Percentiles rank a stretch among this genome's conserved stretches.
Conservation (phyloP, 1,140 invertebrate species). For the Asbolus verrucosus region DNA sequence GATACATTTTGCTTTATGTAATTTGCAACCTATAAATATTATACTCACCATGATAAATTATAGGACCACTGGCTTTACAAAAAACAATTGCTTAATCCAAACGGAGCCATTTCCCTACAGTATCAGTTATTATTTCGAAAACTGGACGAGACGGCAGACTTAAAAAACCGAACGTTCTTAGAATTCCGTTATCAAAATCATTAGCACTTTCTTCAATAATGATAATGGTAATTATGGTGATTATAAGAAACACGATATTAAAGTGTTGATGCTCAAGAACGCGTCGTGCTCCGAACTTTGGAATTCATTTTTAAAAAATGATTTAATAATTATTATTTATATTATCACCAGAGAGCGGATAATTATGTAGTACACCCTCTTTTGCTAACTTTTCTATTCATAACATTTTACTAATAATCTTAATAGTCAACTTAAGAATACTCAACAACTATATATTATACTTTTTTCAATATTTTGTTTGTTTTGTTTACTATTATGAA, state of each 20-base stretch:
- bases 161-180: background rate
- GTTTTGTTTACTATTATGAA: too few species aligned
- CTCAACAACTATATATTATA: too few species aligned
- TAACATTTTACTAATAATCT: too few species aligned
- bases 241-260: background rate
- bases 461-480: too few species aligned
- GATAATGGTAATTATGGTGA: slow-evolving; percentile 18
- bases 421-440: too few species aligned
- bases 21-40: slow-evolving; percentile 12
- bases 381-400: too few species aligned
- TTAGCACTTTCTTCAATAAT: slow-evolving; percentile 4
- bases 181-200: slow-evolving; percentile 21
- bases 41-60: slow-evolving; percentile 12
- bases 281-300: background rate
- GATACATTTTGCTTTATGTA: slow-evolving; percentile 9
- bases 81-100: slow-evolving; percentile 16
- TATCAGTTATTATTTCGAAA: too few species aligned
- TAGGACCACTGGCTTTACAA: background rate
- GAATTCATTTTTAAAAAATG: slow-evolving; percentile 14
- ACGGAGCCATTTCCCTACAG: background rate
- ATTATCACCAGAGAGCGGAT: background rate
- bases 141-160: too few species aligned
- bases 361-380: too few species aligned
- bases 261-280: slow-evolving; percentile 16
- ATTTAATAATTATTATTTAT: background rate